phyloP scores from a whole-genome alignment of 1,140 invertebrate species.

The Adoxophyes honmai region DNA sequence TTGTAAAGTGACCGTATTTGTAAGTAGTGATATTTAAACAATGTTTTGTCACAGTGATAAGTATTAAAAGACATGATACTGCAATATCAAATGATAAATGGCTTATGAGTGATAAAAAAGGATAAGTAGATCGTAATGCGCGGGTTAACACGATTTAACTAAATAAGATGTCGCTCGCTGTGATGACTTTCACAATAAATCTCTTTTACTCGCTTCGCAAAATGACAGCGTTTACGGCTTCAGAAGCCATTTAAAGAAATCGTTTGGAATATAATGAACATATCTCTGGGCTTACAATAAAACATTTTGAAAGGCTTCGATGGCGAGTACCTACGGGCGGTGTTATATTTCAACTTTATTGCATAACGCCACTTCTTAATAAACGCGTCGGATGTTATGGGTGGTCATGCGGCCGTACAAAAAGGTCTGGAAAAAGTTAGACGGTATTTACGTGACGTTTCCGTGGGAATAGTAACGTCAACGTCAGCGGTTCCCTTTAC shows the following conservation, averaged over 20 bases:
- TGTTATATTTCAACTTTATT: conserved; percentile 11
- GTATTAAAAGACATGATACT: too few relatives aligned
- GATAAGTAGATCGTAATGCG: too few relatives aligned
- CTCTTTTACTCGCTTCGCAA: conserved; percentile 36
- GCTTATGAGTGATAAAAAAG: too few relatives aligned
- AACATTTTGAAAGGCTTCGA: conserved; percentile 21
- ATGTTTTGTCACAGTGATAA: too few relatives aligned
- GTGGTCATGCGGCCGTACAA: background rate
- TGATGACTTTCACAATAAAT: conserved; percentile 38
- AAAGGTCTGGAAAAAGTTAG: background rate
- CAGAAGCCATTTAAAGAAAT: conserved; percentile 33
- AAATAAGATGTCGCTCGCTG: conserved; percentile 28
- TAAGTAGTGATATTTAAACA: too few relatives aligned
- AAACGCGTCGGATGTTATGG: background rate
- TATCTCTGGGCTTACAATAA: conserved; percentile 27
- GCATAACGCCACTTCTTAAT: conserved; percentile 2
- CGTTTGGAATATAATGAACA: conserved; percentile 32
- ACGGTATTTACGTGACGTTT: background rate
- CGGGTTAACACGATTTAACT: conserved; percentile 16
- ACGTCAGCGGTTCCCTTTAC: background rate
- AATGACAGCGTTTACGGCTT: conserved; percentile 34
- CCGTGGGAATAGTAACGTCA: conserved; percentile 2
- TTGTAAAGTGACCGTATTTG: too few relatives aligned
- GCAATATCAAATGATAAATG: too few relatives aligned
- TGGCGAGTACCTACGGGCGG: background rate